These are phyloP conservation scores for Psittacula echo DNA, from an alignment of 2,797 vertebrate genomes.

Conservation along the genomic window DNA sequence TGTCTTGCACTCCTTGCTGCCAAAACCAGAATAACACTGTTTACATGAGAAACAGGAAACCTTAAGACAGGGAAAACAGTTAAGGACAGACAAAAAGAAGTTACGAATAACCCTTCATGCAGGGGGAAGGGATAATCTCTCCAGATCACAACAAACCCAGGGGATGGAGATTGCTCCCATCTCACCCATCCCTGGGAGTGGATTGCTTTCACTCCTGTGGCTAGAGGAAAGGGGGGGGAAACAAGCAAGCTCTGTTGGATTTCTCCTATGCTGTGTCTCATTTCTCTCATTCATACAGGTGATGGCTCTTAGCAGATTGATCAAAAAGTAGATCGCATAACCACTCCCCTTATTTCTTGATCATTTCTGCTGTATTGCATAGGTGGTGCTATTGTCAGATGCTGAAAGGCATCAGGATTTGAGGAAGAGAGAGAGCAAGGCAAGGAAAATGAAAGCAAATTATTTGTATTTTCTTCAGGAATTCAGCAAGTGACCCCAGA, in stretches of 20 bases:
- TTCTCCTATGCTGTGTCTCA: neutral
- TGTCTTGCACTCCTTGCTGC: neutral
- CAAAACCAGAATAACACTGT: neutral
- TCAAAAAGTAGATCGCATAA: neutral
- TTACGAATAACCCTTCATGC: neutral
- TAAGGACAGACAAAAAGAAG: neutral
- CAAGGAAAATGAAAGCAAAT: slow-evolving; percentile 28
- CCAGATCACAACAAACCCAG: neutral
- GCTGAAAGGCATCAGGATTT: neutral
- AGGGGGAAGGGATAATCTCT: neutral
- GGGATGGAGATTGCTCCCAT: neutral
- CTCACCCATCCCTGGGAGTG: neutral
- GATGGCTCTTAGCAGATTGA: neutral
- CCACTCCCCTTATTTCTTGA: slow-evolving; percentile 8
- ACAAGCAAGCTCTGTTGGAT: neutral
- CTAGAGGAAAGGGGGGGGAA: neutral
- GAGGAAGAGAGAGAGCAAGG: neutral
- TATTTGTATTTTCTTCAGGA: neutral
- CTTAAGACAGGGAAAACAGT: neutral
- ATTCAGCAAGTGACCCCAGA: neutral
- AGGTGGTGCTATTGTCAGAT: slow-evolving; percentile 42
- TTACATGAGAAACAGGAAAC: neutral
- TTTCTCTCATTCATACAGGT: slow-evolving; percentile 22
- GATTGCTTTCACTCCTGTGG: neutral
- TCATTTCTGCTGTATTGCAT: neutral